Evolutionary conservation across 2,113 vertebrate species (phyloP).

Genomic region (human (Homo sapiens)): DNA sequence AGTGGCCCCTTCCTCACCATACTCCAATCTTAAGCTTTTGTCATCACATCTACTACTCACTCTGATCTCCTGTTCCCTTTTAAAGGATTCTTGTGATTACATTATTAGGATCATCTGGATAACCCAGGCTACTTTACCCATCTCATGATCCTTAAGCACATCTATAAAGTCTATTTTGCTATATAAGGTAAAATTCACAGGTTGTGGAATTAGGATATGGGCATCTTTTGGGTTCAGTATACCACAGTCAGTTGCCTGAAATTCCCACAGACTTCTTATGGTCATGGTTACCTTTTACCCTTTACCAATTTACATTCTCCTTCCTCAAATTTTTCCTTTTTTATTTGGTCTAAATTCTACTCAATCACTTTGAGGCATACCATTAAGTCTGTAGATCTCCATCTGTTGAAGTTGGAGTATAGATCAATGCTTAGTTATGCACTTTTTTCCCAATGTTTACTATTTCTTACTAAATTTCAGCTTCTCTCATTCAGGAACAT

Average conservation of each 20-base stretch:
- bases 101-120: background rate
- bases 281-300: background rate
- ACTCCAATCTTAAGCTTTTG: background rate
- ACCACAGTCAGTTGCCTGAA: background rate
- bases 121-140: background rate
- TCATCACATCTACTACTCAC: background rate
- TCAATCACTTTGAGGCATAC: background rate
- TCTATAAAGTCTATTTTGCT: background rate
- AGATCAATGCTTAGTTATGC: background rate
- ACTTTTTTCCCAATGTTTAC: background rate
- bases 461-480: background rate
- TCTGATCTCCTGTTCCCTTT: background rate
- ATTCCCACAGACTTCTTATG: background rate
- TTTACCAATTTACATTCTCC: background rate
- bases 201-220: background rate
- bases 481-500: background rate
- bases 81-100: background rate
- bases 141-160: background rate
- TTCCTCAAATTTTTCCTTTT: background rate
- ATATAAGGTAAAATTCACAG: background rate
- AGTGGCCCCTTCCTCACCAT: background rate
- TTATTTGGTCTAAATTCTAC: background rate
- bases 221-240: background rate
- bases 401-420: background rate
- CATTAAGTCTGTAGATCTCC: background rate